Evolutionary conservation across 1,140 invertebrate species (phyloP), one percentile per base, ranked within the genome.

Genomic region (Spodoptera litura): DNA sequence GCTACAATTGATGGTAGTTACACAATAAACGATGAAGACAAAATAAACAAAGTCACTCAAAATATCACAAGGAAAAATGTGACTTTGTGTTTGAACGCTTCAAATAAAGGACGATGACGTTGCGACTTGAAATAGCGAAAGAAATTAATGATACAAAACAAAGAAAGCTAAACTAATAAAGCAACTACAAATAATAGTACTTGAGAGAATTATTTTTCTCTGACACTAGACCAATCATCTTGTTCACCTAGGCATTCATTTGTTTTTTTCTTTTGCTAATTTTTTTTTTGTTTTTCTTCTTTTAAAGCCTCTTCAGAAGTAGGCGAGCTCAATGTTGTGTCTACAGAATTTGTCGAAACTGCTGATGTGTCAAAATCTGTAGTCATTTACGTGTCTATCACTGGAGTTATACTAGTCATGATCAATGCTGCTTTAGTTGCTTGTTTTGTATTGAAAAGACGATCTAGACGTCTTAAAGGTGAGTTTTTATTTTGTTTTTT

Each of bases 351-450:
- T 83, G 94, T 96, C 72, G 96, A 96, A 84, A 96, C 88, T 93
- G 95, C 87, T 5, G 92, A 94, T 64, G 84, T 91, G 13, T 92
- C 93, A 96, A 96, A 97, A 89, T 96, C 97, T 81, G 96, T 98
- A 84, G 97, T 98, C 85, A 96, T 98, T 81, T 97, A 97, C 84
- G 97, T 98, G 11, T 97, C 97, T 44, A 95, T 98, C 74, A 96
- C 97, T 68, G 97, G 97, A 44, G 96, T 97, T 75, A 95, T 97
- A 81, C 96, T 98, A 61, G 95, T 98, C 58, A 91, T 98, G 75
- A 96, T 98, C 83, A 98, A 98, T 94, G 96, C 97, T 79, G 96
- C 96, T 77, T 96, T 98, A 79, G 97, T 98, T 81, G 96, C 97
- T 78, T 98, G 97, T 95, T 98, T 98, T 95, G 95, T 98, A 85